Evolutionary conservation across 2,113 vertebrate genomes (phyloP).

Genomic region (Tachysurus fulvidraco): DNA sequence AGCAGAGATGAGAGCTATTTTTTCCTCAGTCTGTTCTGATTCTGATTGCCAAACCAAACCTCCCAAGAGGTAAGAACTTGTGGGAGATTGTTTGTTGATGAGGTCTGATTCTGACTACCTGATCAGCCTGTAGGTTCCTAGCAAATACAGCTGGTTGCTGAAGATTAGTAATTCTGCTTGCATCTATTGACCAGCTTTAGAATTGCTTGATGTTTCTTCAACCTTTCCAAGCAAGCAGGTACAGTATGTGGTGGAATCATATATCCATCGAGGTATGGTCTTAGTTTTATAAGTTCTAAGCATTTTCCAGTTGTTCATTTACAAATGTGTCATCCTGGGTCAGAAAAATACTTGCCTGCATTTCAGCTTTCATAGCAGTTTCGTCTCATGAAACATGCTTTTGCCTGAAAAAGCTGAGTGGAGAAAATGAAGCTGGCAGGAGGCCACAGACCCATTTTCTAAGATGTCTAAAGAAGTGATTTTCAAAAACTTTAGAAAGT

Average conservation of each 20-base stretch:
- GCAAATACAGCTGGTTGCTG: conserved; percentile 1
- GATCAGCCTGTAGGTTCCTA: background rate
- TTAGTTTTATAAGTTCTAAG: background rate
- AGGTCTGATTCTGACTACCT: background rate
- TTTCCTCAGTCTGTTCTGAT: background rate
- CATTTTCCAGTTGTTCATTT: background rate
- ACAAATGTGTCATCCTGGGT: background rate
- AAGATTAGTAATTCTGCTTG: conserved; percentile 19
- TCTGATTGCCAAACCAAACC: conserved; percentile 5
- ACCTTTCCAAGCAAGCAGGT: background rate
- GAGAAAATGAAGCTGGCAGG: background rate
- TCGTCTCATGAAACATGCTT: background rate
- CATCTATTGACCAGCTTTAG: background rate
- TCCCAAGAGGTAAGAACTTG: background rate
- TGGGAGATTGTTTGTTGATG: background rate
- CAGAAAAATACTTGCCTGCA: background rate
- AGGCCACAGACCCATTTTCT: background rate
- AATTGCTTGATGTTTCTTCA: conserved; percentile 4
- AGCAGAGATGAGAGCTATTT: conserved; percentile 19
- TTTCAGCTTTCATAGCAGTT: background rate
- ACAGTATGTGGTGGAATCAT: background rate
- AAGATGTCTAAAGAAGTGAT: background rate
- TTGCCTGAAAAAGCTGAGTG: background rate
- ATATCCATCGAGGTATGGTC: background rate
- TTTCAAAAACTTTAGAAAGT: background rate